Conservation (phyloP, 2,113 vertebrate species). For the Heteronetta atricapilla region DNA sequence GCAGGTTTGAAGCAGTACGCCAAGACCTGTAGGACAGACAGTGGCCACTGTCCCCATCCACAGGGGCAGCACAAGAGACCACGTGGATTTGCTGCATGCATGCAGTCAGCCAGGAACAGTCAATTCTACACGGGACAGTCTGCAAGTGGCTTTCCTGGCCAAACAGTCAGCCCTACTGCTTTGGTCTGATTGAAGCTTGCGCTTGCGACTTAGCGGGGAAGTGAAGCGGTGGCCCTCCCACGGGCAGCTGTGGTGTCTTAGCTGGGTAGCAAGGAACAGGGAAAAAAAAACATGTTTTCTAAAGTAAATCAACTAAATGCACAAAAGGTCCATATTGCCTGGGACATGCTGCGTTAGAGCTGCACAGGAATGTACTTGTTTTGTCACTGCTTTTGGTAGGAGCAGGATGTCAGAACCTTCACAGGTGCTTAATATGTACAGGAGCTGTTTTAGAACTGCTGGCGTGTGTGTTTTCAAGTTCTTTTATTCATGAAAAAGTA, state of each 20-base stretch:
- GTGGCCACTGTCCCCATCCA: fast-evolving
- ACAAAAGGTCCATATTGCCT: background rate
- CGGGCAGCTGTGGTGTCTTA: background rate
- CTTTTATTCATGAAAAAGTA: fast-evolving
- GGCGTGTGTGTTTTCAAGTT: background rate
- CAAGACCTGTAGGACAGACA: background rate
- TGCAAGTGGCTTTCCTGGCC: background rate
- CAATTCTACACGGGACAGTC: background rate
- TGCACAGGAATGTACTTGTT: background rate
- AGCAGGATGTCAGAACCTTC: background rate
- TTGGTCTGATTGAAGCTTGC: background rate
- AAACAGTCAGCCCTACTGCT: background rate
- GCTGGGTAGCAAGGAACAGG: background rate
- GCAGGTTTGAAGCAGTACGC: background rate
- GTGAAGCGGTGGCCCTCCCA: background rate
- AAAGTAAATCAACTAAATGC: background rate
- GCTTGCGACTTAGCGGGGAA: background rate
- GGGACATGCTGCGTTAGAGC: background rate
- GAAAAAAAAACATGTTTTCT: background rate
- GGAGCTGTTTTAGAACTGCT: background rate
- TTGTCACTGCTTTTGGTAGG: background rate
- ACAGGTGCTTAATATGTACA: background rate
- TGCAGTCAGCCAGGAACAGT: background rate
- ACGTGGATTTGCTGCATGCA: background rate
- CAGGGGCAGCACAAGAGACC: background rate